phyloP scores from a whole-genome alignment of 2,888 invertebrate species.

The Meliscaeva auricollis region DNA sequence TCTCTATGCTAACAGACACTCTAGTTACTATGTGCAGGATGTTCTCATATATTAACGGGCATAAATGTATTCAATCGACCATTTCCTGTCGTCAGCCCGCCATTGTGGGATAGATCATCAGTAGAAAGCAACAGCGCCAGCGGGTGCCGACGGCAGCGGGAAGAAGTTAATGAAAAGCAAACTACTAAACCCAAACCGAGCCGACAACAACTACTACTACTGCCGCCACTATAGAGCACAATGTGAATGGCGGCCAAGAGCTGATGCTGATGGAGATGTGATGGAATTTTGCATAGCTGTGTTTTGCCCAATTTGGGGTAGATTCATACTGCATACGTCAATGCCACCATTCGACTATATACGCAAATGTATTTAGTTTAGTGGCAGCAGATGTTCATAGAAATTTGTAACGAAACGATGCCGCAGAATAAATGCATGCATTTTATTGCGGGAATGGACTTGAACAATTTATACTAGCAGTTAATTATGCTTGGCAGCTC shows the following conservation, averaged over 20 bases:
- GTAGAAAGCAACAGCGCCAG: not conserved
- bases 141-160: not conserved
- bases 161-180: slow-evolving; percentile 69
- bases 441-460: slow-evolving; percentile 84
- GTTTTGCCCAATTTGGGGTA: slow-evolving; percentile 52
- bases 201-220: slow-evolving; percentile 35
- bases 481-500: slow-evolving; percentile 67
- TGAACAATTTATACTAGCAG: slow-evolving; percentile 73
- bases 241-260: slow-evolving; percentile 32
- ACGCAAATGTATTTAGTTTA: slow-evolving; percentile 60
- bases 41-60: slow-evolving; percentile 84
- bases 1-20: slow-evolving; percentile 40
- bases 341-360: slow-evolving; percentile 41
- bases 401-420: slow-evolving; percentile 29
- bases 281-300: slow-evolving; percentile 6
- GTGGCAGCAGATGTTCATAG: slow-evolving; percentile 45
- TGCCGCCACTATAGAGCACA: slow-evolving; percentile 12
- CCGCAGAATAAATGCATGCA: slow-evolving; percentile 78
- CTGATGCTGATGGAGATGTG: slow-evolving; percentile 45
- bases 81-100: slow-evolving; percentile 81
- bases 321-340: slow-evolving; percentile 58
- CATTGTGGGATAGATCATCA: slow-evolving; percentile 63
- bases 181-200: slow-evolving; percentile 52
- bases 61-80: slow-evolving; percentile 81
- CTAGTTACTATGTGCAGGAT: slow-evolving; percentile 80